These are phyloP conservation scores for Cephonodes hylas DNA, from an alignment of 2,888 invertebrate species.

Conservation along the genomic window DNA sequence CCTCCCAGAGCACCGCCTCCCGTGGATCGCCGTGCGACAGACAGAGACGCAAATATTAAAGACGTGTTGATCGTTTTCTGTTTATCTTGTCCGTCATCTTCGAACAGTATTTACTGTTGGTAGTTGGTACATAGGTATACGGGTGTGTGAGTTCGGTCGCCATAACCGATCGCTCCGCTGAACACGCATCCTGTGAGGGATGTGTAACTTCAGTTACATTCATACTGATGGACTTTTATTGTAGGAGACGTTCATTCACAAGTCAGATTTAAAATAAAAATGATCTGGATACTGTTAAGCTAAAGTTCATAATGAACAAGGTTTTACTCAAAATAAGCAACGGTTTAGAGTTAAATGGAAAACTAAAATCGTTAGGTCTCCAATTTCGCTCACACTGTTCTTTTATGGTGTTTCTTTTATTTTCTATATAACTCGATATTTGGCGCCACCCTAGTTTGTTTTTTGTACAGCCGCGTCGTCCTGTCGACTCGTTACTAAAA, in stretches of 20 bases:
- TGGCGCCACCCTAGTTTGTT: constrained; percentile 72
- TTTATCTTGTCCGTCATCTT: constrained; percentile 76
- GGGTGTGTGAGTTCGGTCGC: constrained; percentile 51
- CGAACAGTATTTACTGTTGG: constrained; percentile 56
- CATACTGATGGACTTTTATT: not conserved
- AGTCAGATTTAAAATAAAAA: not conserved
- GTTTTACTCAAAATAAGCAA: not conserved
- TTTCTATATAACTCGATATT: constrained; percentile 44
- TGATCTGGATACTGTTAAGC: too few relatives aligned
- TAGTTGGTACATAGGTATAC: constrained; percentile 46
- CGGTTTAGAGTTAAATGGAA: not conserved
- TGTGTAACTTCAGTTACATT: constrained; percentile 35
- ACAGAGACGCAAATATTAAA: constrained; percentile 50
- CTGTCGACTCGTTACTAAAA: constrained; percentile 64
- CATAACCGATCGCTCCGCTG: constrained; percentile 66
- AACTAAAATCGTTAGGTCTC: not conserved
- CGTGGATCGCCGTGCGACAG: constrained; percentile 40
- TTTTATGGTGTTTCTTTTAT: constrained; percentile 27
- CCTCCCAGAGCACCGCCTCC: constrained; percentile 66
- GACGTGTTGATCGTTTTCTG: constrained; percentile 56
- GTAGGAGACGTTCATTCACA: not conserved
- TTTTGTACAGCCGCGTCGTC: constrained; percentile 66
- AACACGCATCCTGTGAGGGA: constrained; percentile 61
- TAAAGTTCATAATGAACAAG: too few relatives aligned
- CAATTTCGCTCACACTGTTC: not conserved